Percentiles rank a stretch among this genome's conserved stretches.
Evolutionary conservation across 2,797 vertebrate genomes (phyloP).

Genomic region (Acanthurus tractus): DNA sequence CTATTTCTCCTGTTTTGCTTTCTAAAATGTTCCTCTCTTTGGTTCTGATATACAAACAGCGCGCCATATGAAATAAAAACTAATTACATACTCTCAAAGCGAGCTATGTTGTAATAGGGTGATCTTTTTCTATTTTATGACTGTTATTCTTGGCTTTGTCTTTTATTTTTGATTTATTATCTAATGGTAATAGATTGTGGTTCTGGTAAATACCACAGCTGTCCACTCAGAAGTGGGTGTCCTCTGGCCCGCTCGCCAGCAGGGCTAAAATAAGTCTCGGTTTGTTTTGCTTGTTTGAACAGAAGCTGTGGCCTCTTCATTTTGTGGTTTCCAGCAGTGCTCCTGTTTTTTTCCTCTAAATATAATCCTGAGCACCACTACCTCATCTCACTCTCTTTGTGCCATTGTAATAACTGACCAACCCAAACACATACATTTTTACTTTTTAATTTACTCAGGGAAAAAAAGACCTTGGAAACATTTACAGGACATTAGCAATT

Average conservation of each 20-base stretch:
- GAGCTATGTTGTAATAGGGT: conserved; percentile 62
- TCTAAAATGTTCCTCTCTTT: conserved; percentile 50
- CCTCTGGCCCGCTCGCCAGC: conserved; percentile 71
- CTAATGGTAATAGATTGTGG: conserved; percentile 83
- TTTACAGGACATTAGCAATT: conserved; percentile 50
- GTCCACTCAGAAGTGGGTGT: conserved; percentile 72
- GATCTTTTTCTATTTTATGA: conserved; percentile 64
- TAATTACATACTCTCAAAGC: conserved; percentile 71
- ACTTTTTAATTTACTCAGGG: conserved; percentile 51
- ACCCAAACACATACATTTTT: conserved; percentile 58
- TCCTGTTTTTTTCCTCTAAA: conserved; percentile 76
- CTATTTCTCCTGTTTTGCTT: conserved; percentile 39
- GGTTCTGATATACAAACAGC: conserved; percentile 44
- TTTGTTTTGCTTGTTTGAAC: conserved; percentile 83
- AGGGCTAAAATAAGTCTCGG: conserved; percentile 82
- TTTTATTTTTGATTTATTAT: conserved; percentile 76
- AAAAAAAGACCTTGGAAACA: conserved; percentile 29
- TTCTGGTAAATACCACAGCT: conserved; percentile 69
- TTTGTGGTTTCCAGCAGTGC: conserved; percentile 77
- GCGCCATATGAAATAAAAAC: conserved; percentile 75
- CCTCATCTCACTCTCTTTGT: conserved; percentile 71
- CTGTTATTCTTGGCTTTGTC: conserved; percentile 77
- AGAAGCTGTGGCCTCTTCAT: conserved; percentile 80
- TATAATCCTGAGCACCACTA: conserved; percentile 78
- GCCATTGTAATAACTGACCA: conserved; percentile 60